Evolutionary conservation across 2,888 invertebrate species (phyloP), one percentile per base, ranked within the genome.

Genomic region (Campaea margaritaria): DNA sequence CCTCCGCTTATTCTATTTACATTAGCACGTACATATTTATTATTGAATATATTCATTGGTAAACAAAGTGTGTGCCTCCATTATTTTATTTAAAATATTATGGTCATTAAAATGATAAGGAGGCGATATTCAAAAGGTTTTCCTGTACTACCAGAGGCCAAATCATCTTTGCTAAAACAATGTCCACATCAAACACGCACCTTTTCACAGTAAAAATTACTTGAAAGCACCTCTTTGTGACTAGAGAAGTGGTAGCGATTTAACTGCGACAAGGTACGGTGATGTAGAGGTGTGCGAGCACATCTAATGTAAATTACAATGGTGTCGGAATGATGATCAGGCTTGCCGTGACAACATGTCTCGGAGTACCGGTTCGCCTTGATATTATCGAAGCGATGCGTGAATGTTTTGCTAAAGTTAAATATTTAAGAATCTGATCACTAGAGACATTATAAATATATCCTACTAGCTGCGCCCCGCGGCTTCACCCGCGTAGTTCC

Each of bases 291-390:
- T 39, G 43, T 16, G 8, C 12, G 10, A 8, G 44, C 11, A 59
- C 12, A 45, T 41, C 10, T 38, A 46, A 60, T 60, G 51, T 60
- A 51, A 55, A 55, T 58, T 60, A 56, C 51, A 54, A 53, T 55
- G 59, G 58, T 58, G 54, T 51, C 41, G 43, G 56, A 52, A 53
- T 62, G 52, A 50, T 46, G 56, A 57, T 59, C 60, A 56, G 45
- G 58, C 53, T 58, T 45, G 49, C 69, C 69, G 8, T 62, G 69
- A 61, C 62, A 46, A 55, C 57, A 21, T 52, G 67, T 65, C 69
- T 60, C 48, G 47, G n/a, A 46, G 55, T 57, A 60, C 59, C 41
- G 36, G 60, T 31, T 67, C n/a, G 41, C 65, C 67, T 65, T 67
- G 64, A 58, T 58, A 64, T 65, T 58, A 63, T 68, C 57, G 58